Conservation (phyloP, 2,888 invertebrate genomes). For the Eutolmus rufibarbis region DNA sequence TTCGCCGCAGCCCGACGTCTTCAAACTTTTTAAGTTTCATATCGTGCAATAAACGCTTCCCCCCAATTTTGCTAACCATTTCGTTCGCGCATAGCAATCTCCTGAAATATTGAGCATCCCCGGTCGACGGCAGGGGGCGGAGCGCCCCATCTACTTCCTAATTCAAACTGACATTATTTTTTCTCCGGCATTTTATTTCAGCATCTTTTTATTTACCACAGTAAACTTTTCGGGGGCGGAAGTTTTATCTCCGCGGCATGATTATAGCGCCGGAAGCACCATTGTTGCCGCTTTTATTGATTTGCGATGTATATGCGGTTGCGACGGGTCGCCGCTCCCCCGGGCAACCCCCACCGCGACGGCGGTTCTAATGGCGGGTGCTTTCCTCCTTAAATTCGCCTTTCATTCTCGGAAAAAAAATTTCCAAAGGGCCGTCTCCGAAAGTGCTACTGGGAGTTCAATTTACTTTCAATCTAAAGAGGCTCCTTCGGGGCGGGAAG, state of each 20-base stretch:
- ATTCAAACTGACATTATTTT: conserved; percentile 15
- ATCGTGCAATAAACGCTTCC: conserved; percentile 11
- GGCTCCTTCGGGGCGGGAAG: background rate
- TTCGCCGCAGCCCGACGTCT: background rate
- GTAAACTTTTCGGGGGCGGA: background rate
- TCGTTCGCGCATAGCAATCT: background rate
- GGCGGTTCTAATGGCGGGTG: background rate
- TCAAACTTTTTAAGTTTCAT: background rate
- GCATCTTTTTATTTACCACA: conserved; percentile 24
- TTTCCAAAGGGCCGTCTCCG: background rate
- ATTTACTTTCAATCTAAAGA: background rate
- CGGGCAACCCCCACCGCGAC: background rate
- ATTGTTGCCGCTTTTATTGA: conserved; percentile 15
- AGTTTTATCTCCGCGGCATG: conserved; percentile 16
- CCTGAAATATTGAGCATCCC: background rate
- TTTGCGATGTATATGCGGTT: background rate
- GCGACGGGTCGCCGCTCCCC: background rate
- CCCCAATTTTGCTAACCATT: background rate
- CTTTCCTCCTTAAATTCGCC: background rate
- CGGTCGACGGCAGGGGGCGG: background rate
- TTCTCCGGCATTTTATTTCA: background rate
- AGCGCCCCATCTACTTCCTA: background rate
- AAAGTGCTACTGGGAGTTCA: background rate
- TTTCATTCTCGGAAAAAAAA: background rate
- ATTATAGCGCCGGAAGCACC: conserved; percentile 1